Conservation (phyloP, 2,888 invertebrate genomes). For the Conistra vaccinii region DNA sequence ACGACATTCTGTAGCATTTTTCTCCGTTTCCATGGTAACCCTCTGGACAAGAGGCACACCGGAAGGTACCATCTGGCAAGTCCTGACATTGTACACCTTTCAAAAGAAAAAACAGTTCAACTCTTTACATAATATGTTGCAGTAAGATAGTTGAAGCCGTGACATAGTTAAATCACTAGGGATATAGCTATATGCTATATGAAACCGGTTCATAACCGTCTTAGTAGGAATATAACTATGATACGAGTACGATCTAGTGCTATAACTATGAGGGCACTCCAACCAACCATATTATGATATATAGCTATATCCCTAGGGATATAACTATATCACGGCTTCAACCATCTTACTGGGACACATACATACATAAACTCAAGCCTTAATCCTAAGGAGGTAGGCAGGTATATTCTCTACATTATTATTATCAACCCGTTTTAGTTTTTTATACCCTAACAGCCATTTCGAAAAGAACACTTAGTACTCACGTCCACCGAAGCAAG, state of each 20-base stretch:
- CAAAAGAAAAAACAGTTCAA: background rate
- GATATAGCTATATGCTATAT: too few species aligned
- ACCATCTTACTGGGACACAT: too few species aligned
- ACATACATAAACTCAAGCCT: background rate
- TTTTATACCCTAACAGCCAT: too few species aligned
- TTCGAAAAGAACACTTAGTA: slow-evolving; percentile 47
- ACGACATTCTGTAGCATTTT: slow-evolving; percentile 90
- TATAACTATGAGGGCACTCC: too few species aligned
- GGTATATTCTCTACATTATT: background rate
- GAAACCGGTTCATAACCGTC: too few species aligned
- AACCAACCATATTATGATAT: too few species aligned
- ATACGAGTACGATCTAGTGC: too few species aligned
- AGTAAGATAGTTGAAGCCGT: too few species aligned
- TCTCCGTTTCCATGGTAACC: slow-evolving; percentile 95
- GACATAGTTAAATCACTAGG: too few species aligned
- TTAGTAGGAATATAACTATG: too few species aligned
- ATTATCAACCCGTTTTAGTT: background rate
- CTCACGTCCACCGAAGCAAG: slow-evolving; percentile 88
- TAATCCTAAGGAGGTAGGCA: background rate
- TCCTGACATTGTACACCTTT: slow-evolving; percentile 82
- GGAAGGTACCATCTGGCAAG: slow-evolving; percentile 89
- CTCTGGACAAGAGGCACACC: slow-evolving; percentile 96
- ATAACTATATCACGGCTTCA: too few species aligned
- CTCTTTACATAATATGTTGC: background rate
- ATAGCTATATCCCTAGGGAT: too few species aligned